Base-by-base conservation (phyloP, 2,888 invertebrate genomes). In the Pristionchus entomophagus region DNA sequence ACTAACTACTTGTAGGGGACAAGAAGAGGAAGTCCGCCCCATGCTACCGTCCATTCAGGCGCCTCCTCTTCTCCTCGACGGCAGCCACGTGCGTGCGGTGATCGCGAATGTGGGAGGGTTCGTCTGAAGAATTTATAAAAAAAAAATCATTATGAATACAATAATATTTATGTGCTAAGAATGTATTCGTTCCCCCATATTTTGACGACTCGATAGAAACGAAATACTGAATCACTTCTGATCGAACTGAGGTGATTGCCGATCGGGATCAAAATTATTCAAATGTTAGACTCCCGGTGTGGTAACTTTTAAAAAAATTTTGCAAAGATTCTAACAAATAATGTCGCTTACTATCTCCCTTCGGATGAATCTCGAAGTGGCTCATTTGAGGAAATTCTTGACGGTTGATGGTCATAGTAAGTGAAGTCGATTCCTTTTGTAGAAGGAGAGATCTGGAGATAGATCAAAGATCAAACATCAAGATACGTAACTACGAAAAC, bases 351-450 rank as follows among this genome's bases (percentile, higher is more conserved):
- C 73, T 41, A 26, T 73, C 45, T 6, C 41, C 73, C 10, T 14
- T 38, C 12, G 73, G 73, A 41, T 41, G 73, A 3, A 73, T 38
- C 41, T 73, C 73, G 45, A 73, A 73, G 2, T 41, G 41, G n/a
- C 26, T 0, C 38, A 45, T 73, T 73, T 0, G 19, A 22, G n/a
- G n/a, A n/a, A n/a, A n/a, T n/a, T n/a, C 19, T 38, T 0, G 73
- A 73, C 8, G 73, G 73, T 73, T 73, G 73, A 73, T 73, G 73
- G 10, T 73, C 41, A 26, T 73, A 73, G 41, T 73, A 41, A 0
- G 73, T 73, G 41, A 73, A 73, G 41, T 73, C 73, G 14, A 73
- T 73, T n/a, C 73, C 73, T 32, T 41, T 41, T 41, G 73, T 45
- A 73, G 41, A 73, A 73, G 45, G 38, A 73, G 41, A 45, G n/a